These are phyloP conservation scores for Protula sp. DNA, from an alignment of 2,888 invertebrate genomes.

Conservation along the genomic window DNA sequence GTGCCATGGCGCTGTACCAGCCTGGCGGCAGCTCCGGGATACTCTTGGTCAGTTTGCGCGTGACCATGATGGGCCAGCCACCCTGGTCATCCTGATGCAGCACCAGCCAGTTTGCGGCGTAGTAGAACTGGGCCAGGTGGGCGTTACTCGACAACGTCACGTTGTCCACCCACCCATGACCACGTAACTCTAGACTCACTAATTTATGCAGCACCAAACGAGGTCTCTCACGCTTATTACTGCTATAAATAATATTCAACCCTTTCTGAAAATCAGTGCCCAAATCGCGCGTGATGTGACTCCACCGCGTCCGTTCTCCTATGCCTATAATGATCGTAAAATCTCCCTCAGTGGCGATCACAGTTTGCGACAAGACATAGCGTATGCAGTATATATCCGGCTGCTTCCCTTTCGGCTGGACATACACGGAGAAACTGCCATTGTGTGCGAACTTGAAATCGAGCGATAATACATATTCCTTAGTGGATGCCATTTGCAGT, in stretches of 20 bases:
- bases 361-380: slow-evolving; percentile 70
- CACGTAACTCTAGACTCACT: slow-evolving; percentile 38
- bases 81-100: slow-evolving; percentile 79
- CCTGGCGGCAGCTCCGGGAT: slow-evolving; percentile 74
- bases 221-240: slow-evolving; percentile 27
- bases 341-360: slow-evolving; percentile 67
- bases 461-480: slow-evolving; percentile 61
- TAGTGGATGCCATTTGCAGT: not conserved
- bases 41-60: slow-evolving; percentile 58
- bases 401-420: slow-evolving; percentile 62
- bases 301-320: slow-evolving; percentile 59
- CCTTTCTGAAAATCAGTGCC: slow-evolving; percentile 89
- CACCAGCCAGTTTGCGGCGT: slow-evolving; percentile 90
- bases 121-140: slow-evolving; percentile 85
- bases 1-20: slow-evolving; percentile 98
- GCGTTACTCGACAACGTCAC: slow-evolving; percentile 62
- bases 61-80: slow-evolving; percentile 89
- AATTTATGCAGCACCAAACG: slow-evolving; percentile 23
- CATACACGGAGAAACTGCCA: slow-evolving; percentile 72
- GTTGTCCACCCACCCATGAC: slow-evolving; percentile 48
- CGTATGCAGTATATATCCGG: slow-evolving; percentile 69
- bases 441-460: slow-evolving; percentile 67
- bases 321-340: not conserved
- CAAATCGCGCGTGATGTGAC: slow-evolving; percentile 77
- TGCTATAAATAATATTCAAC: slow-evolving; percentile 50